Conservation (phyloP, 2,888 invertebrate species). For the Lepidochrysops patricia region DNA sequence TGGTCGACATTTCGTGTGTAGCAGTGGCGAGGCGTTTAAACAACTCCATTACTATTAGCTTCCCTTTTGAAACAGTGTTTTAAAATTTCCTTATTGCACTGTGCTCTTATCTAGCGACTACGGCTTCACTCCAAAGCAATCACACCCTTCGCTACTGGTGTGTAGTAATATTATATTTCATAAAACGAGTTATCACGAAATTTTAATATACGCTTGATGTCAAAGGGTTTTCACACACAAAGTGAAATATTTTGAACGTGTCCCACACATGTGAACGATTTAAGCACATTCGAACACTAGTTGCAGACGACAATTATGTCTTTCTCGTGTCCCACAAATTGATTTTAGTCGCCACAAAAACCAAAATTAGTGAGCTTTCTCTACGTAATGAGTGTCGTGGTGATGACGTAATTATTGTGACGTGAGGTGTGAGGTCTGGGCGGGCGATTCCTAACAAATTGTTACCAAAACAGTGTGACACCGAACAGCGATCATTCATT, state of each 20-base stretch:
- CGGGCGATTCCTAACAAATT: conserved; percentile 60
- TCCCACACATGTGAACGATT: background rate
- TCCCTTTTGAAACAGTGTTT: too few species aligned
- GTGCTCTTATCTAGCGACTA: too few species aligned
- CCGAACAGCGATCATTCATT: conserved; percentile 58
- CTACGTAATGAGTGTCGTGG: conserved; percentile 6
- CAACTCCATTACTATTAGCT: too few species aligned
- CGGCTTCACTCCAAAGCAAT: too few species aligned
- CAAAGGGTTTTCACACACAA: background rate
- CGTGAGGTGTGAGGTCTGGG: conserved; percentile 61
- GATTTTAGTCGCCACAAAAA: background rate
- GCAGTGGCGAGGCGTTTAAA: too few species aligned
- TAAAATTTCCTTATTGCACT: too few species aligned
- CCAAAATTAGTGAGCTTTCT: background rate
- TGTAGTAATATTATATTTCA: too few species aligned
- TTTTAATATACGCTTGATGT: background rate
- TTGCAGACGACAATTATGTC: background rate
- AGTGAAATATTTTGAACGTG: background rate
- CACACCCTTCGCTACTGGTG: too few species aligned
- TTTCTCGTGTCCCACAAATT: background rate
- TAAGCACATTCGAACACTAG: background rate
- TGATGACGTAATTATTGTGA: conserved; percentile 52
- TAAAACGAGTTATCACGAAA: background rate
- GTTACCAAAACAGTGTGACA: conserved; percentile 67
- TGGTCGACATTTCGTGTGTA: background rate